Conservation (phyloP, 2,113 vertebrate genomes). For the Rattus rattus region DNA sequence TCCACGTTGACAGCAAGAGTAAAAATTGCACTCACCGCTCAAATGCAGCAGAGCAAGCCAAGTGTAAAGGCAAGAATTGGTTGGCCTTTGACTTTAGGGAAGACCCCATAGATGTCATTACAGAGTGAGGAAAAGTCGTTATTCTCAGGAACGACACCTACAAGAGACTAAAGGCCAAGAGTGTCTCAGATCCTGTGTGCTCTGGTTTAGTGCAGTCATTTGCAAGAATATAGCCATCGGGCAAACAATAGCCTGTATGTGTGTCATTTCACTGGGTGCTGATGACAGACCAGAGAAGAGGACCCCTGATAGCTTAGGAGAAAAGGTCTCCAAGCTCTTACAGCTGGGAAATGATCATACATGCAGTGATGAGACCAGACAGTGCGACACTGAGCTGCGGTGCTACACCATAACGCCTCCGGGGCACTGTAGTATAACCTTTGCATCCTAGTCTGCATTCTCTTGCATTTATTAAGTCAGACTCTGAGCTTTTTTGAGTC, state of each 20-base stretch:
- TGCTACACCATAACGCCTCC: neutral
- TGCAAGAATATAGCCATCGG: neutral
- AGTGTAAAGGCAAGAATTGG: neutral
- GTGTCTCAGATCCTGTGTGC: neutral
- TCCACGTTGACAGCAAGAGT: slow-evolving; percentile 9
- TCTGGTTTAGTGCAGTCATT: neutral
- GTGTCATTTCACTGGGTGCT: neutral
- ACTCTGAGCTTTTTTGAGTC: neutral
- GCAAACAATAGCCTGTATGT: neutral
- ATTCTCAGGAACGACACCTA: neutral
- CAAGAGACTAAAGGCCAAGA: neutral
- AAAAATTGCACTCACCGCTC: neutral
- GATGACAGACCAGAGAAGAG: neutral
- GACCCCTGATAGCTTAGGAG: neutral
- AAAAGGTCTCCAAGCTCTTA: neutral
- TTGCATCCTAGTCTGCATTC: neutral
- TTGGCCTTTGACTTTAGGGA: neutral
- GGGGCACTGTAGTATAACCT: neutral
- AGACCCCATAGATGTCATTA: neutral
- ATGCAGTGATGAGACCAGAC: neutral
- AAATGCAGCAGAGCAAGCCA: neutral
- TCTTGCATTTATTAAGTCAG: neutral
- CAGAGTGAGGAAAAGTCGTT: neutral
- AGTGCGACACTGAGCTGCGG: neutral
- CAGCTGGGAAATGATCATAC: neutral